Conservation (phyloP, 2,888 invertebrate genomes). For the Trachelus troglodyta region DNA sequence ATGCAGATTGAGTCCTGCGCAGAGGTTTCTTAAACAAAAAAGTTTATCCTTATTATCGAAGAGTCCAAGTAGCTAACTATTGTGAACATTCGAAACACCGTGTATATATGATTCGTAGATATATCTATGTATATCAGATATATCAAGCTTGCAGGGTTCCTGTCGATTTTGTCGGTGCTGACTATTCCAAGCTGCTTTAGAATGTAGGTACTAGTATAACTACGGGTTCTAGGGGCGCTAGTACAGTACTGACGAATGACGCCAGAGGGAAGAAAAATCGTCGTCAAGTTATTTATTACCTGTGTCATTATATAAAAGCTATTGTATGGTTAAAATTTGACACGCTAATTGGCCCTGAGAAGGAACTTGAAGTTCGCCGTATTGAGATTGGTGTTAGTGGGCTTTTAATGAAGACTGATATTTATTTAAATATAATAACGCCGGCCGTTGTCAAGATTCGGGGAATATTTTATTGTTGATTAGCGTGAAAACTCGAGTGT, state of each 20-base stretch:
- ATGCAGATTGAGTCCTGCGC: conserved; percentile 17
- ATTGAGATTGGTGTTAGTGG: not conserved
- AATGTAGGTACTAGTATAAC: not conserved
- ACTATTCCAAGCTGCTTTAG: not conserved
- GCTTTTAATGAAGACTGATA: not conserved
- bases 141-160: not conserved
- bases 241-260: not conserved
- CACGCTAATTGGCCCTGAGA: not conserved
- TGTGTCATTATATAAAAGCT: not conserved
- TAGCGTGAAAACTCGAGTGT: not conserved
- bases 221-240: not conserved
- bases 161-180: not conserved
- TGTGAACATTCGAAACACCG: not conserved
- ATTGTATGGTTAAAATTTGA: not conserved
- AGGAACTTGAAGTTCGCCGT: not conserved
- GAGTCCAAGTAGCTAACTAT: not conserved
- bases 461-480: not conserved
- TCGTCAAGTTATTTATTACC: not conserved
- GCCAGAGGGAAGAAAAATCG: not conserved
- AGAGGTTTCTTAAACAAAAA: not conserved
- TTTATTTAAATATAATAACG: not conserved
- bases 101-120: not conserved
- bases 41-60: not conserved
- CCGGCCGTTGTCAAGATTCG: not conserved
- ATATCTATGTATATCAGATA: not conserved